phyloP scores from a whole-genome alignment of 2,888 invertebrate species.

The Agrochola lota region DNA sequence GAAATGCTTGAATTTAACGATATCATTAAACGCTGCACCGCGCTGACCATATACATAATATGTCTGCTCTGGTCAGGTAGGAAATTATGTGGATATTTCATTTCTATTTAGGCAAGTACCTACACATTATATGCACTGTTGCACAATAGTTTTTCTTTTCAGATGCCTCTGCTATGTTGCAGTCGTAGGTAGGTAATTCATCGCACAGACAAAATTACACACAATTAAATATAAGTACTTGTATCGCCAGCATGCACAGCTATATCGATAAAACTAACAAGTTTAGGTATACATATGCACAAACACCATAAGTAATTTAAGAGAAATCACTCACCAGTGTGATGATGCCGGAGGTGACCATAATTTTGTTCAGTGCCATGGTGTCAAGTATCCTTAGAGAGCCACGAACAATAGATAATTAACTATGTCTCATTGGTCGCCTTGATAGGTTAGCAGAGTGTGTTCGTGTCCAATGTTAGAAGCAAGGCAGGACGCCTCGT shows the following conservation, averaged over 20 bases:
- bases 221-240: neutral
- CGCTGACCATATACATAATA: neutral
- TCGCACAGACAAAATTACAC: constrained; percentile 34
- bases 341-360: constrained; percentile 72
- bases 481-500: constrained; percentile 45
- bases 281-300: neutral
- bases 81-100: neutral
- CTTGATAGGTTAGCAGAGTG: constrained; percentile 26
- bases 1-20: neutral
- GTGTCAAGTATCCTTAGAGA: constrained; percentile 21
- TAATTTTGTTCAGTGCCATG: constrained; percentile 71
- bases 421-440: constrained; percentile 11
- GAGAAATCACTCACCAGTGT: constrained; percentile 72
- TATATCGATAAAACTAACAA: constrained; percentile 1
- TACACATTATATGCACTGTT: neutral
- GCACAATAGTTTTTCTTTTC: neutral
- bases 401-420: constrained; percentile 10
- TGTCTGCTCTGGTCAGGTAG: neutral
- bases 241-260: constrained; percentile 31
- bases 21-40: neutral
- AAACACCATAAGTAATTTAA: neutral
- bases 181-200: neutral
- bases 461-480: constrained; percentile 26
- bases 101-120: neutral
- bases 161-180: neutral